Percentiles rank a stretch among this genome's conserved stretches.
Evolutionary conservation across 2,113 vertebrate genomes (phyloP).

Genomic region (Heterotis niloticus): DNA sequence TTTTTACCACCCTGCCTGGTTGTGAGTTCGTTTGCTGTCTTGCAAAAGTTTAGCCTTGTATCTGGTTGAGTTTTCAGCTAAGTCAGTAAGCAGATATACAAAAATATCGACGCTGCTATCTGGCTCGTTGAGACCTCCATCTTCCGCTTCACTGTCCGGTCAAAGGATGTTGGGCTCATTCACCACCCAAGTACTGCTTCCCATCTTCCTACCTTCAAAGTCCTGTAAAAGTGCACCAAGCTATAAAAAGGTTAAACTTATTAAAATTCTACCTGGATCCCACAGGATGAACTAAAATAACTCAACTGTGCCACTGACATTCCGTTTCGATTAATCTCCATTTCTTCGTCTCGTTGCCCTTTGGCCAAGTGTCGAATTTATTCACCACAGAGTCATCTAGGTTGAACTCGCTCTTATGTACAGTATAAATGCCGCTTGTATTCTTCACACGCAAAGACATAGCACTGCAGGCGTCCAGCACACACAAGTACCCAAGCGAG

Average conservation of each 20-base stretch:
- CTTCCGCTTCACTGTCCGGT: background rate
- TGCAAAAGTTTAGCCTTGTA: too few species aligned
- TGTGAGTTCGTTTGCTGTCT: too few species aligned
- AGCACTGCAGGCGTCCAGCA: too few species aligned
- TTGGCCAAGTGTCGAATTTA: constrained; percentile 3
- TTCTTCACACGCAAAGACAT: background rate
- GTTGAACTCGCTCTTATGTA: background rate
- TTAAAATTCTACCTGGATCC: constrained; percentile 37
- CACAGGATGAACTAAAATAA: constrained; percentile 28
- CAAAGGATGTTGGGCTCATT: background rate
- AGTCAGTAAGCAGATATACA: too few species aligned
- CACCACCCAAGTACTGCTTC: background rate
- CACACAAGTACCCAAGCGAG: too few species aligned
- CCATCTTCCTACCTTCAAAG: background rate
- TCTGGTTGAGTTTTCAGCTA: too few species aligned
- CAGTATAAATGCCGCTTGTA: background rate
- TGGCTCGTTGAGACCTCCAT: too few species aligned
- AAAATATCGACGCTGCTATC: too few species aligned
- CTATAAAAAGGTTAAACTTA: constrained; percentile 32
- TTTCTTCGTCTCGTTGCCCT: constrained; percentile 31
- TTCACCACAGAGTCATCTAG: background rate
- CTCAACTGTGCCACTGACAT: constrained; percentile 20
- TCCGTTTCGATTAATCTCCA: constrained; percentile 27
- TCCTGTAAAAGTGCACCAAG: background rate
- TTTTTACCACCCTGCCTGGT: too few species aligned